Percentiles rank a stretch among this genome's conserved stretches.
Evolutionary conservation across 2,888 invertebrate genomes (phyloP).

Genomic region (Acanthopleura granulata): DNA sequence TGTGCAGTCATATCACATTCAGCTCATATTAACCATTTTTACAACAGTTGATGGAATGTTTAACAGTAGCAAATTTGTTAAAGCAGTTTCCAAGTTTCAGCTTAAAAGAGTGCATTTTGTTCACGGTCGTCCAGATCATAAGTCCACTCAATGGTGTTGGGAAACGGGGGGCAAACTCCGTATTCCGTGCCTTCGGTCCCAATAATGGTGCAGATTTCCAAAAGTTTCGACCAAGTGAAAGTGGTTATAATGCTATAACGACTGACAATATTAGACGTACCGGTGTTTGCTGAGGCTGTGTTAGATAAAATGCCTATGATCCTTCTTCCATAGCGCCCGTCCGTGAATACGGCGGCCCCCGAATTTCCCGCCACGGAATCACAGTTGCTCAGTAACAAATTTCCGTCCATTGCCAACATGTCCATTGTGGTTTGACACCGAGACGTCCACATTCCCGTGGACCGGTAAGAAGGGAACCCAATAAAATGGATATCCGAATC

Average conservation of each 20-base stretch:
- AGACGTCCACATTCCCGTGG: slow-evolving; percentile 44
- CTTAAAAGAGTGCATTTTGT: slow-evolving; percentile 7
- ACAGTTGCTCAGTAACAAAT: slow-evolving; percentile 54
- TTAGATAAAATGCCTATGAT: slow-evolving; percentile 61
- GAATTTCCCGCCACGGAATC: slow-evolving; percentile 57
- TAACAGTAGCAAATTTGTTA: background rate
- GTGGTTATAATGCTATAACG: slow-evolving; percentile 52
- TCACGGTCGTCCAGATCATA: slow-evolving; percentile 2
- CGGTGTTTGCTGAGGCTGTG: slow-evolving; percentile 35
- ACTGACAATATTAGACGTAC: slow-evolving; percentile 21
- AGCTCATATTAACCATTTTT: too few species aligned
- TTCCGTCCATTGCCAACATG: slow-evolving; percentile 43
- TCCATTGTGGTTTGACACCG: slow-evolving; percentile 44
- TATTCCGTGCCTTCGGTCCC: slow-evolving; percentile 42
- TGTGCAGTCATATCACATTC: too few species aligned
- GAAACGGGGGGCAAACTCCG: slow-evolving; percentile 43
- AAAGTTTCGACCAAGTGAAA: slow-evolving; percentile 52
- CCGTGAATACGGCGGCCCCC: slow-evolving; percentile 55
- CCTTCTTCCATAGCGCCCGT: slow-evolving; percentile 41
- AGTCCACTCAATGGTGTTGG: background rate
- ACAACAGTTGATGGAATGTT: background rate
- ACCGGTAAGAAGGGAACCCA: slow-evolving; percentile 42
- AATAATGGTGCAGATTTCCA: slow-evolving; percentile 57
- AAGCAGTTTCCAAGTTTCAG: background rate
- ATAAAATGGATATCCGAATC: slow-evolving; percentile 50